These are phyloP conservation scores for Enteromius argenteus DNA, from an alignment of 2,797 vertebrate species.

Conservation along the genomic window DNA sequence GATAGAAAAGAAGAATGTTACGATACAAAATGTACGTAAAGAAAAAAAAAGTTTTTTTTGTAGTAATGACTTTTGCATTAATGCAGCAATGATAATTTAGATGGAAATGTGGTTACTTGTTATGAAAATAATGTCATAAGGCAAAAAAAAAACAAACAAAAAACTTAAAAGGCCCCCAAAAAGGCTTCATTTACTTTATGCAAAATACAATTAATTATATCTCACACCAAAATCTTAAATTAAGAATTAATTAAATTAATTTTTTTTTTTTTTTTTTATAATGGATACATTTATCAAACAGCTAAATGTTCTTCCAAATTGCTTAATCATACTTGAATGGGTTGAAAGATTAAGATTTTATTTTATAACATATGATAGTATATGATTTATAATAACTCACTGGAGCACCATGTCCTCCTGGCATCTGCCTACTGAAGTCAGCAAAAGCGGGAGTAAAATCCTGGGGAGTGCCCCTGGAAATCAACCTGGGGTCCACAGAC, in stretches of 20 bases:
- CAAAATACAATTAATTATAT: not conserved
- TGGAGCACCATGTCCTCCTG: conserved; percentile 84
- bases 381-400: conserved; percentile 79
- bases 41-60: too few species aligned
- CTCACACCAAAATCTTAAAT: not conserved
- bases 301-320: not conserved
- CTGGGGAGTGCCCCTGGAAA: conserved; percentile 86
- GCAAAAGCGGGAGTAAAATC: conserved; percentile 98
- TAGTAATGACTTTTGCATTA: not conserved
- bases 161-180: not conserved
- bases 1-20: not conserved
- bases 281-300: not conserved
- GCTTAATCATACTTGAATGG: not conserved
- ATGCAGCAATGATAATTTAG: not conserved
- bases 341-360: not conserved
- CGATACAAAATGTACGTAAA: not conserved
- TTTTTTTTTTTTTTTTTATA: not conserved
- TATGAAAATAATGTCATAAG: not conserved
- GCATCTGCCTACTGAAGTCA: conserved; percentile 90
- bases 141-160: not conserved
- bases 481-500: conserved; percentile 87
- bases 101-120: not conserved
- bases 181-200: not conserved
- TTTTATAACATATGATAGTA: not conserved
- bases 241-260: too few species aligned